Evolutionary conservation across 2,113 vertebrate species (phyloP).

Genomic region (Ctenomys sociabilis): DNA sequence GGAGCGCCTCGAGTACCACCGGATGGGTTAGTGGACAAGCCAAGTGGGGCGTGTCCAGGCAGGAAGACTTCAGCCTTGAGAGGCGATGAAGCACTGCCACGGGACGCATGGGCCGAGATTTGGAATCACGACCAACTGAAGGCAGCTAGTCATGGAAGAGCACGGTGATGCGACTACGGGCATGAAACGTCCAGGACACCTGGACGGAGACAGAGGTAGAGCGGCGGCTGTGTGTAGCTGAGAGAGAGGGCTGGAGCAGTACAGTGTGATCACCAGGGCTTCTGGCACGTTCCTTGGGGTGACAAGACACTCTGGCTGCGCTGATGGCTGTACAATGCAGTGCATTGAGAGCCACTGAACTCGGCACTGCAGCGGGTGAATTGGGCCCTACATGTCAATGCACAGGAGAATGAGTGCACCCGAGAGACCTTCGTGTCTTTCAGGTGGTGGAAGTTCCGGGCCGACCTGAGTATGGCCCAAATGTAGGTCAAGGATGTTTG

Average conservation of each 20-base stretch:
- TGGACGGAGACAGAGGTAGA: not conserved
- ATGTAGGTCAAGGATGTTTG: too few relatives aligned
- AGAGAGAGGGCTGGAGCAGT: too few relatives aligned
- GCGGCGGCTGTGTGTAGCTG: not conserved
- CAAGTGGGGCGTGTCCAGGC: not conserved
- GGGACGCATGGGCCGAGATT: not conserved
- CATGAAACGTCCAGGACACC: not conserved
- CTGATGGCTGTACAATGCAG: too few relatives aligned
- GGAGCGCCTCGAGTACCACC: not conserved
- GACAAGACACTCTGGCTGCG: not conserved
- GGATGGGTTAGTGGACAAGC: too few relatives aligned
- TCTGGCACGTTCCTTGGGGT: not conserved
- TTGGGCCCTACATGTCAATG: too few relatives aligned
- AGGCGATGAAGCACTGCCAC: not conserved
- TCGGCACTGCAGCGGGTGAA: not conserved
- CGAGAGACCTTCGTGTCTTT: not conserved
- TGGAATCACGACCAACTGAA: not conserved
- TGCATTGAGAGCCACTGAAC: not conserved
- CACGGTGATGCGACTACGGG: not conserved
- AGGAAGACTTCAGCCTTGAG: not conserved
- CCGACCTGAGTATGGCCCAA: not conserved
- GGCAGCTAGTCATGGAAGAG: rapidly evolving
- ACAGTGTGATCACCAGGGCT: not conserved
- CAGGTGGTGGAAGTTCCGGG: not conserved
- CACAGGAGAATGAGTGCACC: not conserved